These are phyloP conservation scores for Haliaeetus leucogaster DNA, from an alignment of 2,113 vertebrate genomes.

Conservation along the genomic window DNA sequence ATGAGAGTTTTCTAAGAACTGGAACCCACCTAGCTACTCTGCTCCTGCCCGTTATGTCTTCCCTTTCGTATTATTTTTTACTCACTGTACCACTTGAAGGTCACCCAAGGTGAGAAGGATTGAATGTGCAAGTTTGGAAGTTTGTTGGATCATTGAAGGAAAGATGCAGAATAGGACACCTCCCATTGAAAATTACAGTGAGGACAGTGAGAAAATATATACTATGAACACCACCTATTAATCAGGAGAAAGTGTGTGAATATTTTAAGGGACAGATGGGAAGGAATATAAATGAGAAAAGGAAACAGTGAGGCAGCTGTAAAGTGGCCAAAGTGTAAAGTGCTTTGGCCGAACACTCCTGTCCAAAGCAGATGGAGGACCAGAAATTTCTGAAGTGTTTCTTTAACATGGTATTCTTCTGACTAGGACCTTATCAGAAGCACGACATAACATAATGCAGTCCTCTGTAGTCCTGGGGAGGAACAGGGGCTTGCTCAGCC, in stretches of 20 bases:
- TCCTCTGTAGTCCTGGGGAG: neutral
- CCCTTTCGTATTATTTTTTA: neutral
- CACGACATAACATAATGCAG: neutral
- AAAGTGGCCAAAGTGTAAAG: neutral
- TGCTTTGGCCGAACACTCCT: neutral
- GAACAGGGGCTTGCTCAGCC: neutral
- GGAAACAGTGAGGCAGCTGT: neutral
- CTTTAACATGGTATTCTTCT: neutral
- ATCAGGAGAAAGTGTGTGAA: neutral
- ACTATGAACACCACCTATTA: neutral
- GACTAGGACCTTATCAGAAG: neutral
- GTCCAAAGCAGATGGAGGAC: neutral
- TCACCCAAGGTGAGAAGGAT: neutral
- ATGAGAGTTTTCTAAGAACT: neutral
- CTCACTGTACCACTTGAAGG: neutral
- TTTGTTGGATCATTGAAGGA: neutral
- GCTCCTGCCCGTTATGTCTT: neutral
- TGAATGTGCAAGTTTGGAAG: neutral
- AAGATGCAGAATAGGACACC: neutral
- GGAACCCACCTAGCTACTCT: neutral
- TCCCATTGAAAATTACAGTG: neutral
- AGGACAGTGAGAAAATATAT: neutral
- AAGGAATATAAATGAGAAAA: neutral
- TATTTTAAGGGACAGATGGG: neutral
- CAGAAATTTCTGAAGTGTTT: neutral